Evolutionary conservation across 2,113 vertebrate species (phyloP).

Genomic region (Alligator sinensis): DNA sequence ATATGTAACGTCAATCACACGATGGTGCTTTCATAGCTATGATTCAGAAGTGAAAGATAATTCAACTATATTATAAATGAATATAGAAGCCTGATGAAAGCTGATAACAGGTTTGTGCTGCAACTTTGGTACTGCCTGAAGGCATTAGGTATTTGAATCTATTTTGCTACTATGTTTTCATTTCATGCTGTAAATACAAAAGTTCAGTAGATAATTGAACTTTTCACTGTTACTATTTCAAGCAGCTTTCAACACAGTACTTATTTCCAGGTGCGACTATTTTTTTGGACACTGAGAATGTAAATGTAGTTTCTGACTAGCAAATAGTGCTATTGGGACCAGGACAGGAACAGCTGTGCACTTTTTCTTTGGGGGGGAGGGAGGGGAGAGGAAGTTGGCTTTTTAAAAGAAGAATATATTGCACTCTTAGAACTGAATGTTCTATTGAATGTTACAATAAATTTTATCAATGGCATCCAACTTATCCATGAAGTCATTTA

Average conservation of each 20-base stretch:
- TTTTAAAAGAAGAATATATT: background rate
- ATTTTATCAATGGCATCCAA: background rate
- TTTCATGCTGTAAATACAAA: background rate
- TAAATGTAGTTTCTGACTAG: background rate
- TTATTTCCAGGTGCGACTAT: background rate
- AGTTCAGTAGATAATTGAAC: background rate
- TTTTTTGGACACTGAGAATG: background rate
- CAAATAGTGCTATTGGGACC: background rate
- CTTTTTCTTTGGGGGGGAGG: background rate
- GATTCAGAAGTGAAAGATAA: slow-evolving; percentile 17
- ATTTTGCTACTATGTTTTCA: background rate
- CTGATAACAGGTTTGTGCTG: slow-evolving; percentile 30
- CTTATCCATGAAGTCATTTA: background rate
- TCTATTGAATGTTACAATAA: background rate
- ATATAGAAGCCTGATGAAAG: slow-evolving; percentile 31
- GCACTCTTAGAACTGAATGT: background rate
- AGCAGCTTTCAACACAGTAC: background rate
- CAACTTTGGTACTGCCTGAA: background rate
- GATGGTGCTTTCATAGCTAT: background rate
- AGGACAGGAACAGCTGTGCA: background rate
- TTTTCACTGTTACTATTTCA: background rate
- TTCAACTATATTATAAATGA: slow-evolving; percentile 38
- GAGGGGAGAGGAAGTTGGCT: background rate
- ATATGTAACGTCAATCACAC: background rate
- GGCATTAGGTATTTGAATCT: background rate